Percentiles rank a stretch among this genome's conserved stretches.
Evolutionary conservation across 2,113 vertebrate genomes (phyloP).

Genomic region (Pygoscelis adeliae): DNA sequence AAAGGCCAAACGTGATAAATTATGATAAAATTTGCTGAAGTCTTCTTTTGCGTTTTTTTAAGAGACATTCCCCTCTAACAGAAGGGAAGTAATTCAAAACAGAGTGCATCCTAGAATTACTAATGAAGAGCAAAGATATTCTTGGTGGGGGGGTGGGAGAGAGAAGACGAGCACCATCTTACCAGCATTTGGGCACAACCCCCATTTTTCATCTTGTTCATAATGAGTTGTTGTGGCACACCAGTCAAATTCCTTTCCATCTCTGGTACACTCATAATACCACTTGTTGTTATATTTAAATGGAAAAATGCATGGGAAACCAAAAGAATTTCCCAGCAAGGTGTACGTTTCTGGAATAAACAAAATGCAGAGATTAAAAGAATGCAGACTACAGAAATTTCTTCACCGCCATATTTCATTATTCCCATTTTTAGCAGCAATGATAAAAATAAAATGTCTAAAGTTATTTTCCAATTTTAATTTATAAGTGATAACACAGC

Average conservation of each 20-base stretch:
- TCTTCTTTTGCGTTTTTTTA: background rate
- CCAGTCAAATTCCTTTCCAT: slow-evolving; percentile 86
- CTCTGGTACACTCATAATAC: slow-evolving; percentile 87
- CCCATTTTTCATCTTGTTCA: slow-evolving; percentile 88
- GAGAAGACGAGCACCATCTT: slow-evolving; percentile 38
- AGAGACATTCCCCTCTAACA: background rate
- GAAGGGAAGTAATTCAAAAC: slow-evolving; percentile 1
- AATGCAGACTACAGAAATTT: background rate
- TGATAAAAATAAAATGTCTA: background rate
- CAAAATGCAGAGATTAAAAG: background rate
- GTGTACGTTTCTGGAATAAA: slow-evolving; percentile 86
- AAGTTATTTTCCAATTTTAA: background rate
- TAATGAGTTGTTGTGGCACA: slow-evolving; percentile 89
- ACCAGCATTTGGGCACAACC: slow-evolving; percentile 90
- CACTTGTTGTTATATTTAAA: slow-evolving; percentile 91
- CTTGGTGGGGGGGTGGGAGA: background rate
- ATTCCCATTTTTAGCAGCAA: background rate
- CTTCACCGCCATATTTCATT: accelerated
- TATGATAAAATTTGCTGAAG: background rate
- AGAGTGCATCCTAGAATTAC: background rate
- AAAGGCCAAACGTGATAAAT: background rate
- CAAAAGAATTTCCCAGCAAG: slow-evolving; percentile 86
- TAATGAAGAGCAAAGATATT: background rate
- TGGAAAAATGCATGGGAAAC: slow-evolving; percentile 87
- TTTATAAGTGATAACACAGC: background rate